phyloP scores from a whole-genome alignment of 1,140 invertebrate species.

The Drosophila nikananu region DNA sequence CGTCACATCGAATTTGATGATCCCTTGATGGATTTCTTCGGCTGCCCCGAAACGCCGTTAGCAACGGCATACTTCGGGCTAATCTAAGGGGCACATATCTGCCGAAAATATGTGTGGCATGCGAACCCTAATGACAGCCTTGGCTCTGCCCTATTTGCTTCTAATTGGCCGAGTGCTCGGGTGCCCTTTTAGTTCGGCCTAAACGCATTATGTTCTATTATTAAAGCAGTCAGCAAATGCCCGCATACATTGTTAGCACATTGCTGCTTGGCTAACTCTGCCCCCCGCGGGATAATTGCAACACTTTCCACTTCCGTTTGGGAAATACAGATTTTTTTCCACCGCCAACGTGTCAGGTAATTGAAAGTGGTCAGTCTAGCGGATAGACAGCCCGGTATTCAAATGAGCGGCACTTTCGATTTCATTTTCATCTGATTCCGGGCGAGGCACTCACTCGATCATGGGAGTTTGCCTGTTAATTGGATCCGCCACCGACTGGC shows the following conservation, averaged over 20 bases:
- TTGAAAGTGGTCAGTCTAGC: constrained; percentile 67
- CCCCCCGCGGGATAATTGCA: constrained; percentile 62
- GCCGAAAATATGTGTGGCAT: constrained; percentile 66
- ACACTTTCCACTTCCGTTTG: constrained; percentile 77
- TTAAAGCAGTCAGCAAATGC: constrained; percentile 45
- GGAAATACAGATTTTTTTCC: constrained; percentile 27
- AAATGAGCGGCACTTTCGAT: constrained; percentile 65
- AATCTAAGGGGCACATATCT: constrained; percentile 72
- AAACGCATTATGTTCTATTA: constrained; percentile 61
- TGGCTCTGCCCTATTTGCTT: constrained; percentile 64
- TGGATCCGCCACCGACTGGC: constrained; percentile 20
- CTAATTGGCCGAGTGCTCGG: constrained; percentile 56
- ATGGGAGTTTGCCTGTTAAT: constrained; percentile 48
- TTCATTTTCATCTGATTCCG: constrained; percentile 41
- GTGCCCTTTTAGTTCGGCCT: constrained; percentile 65
- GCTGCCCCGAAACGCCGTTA: constrained; percentile 65
- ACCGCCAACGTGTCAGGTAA: constrained; percentile 29
- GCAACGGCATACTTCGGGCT: constrained; percentile 58
- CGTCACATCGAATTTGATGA: constrained; percentile 76
- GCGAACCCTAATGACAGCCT: constrained; percentile 57
- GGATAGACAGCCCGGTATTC: constrained; percentile 41
- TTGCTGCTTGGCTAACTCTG: constrained; percentile 60
- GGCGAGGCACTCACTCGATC: constrained; percentile 13
- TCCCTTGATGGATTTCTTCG: constrained; percentile 76
- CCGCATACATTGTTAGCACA: constrained; percentile 27